Conservation (phyloP, 2,113 vertebrate species). For the Circaetus gallicus region DNA sequence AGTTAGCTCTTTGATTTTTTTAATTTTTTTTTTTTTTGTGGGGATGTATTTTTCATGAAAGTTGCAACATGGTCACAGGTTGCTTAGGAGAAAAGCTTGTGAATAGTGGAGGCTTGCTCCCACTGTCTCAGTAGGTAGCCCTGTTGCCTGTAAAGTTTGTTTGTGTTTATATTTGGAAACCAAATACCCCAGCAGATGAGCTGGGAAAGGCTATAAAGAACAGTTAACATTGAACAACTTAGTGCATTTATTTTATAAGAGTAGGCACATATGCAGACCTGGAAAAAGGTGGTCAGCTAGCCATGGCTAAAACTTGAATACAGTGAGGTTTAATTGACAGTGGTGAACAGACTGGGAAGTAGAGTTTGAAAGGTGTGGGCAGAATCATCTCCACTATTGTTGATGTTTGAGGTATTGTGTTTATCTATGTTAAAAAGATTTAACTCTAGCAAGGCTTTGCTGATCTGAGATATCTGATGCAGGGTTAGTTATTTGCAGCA, state of each 20-base stretch:
- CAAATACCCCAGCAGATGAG: background rate
- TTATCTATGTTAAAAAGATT: background rate
- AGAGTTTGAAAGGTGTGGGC: background rate
- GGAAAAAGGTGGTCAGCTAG: background rate
- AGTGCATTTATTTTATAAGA: background rate
- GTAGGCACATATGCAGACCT: background rate
- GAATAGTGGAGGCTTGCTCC: background rate
- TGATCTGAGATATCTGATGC: background rate
- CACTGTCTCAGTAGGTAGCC: background rate
- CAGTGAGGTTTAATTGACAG: background rate
- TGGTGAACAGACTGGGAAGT: background rate
- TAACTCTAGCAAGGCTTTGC: background rate
- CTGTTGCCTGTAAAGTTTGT: background rate
- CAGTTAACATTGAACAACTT: background rate
- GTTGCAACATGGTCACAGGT: background rate
- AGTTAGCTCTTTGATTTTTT: background rate
- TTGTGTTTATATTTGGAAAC: background rate
- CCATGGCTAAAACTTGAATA: background rate
- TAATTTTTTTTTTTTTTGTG: background rate
- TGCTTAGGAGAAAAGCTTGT: background rate
- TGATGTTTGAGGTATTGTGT: background rate
- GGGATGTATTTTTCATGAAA: background rate
- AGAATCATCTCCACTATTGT: accelerated
- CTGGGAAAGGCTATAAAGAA: background rate
- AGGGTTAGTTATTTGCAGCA: background rate